Evolutionary conservation across 2,113 vertebrate genomes (phyloP), one percentile per base, ranked within the genome.

Genomic region (Aspidoscelis tigris): DNA sequence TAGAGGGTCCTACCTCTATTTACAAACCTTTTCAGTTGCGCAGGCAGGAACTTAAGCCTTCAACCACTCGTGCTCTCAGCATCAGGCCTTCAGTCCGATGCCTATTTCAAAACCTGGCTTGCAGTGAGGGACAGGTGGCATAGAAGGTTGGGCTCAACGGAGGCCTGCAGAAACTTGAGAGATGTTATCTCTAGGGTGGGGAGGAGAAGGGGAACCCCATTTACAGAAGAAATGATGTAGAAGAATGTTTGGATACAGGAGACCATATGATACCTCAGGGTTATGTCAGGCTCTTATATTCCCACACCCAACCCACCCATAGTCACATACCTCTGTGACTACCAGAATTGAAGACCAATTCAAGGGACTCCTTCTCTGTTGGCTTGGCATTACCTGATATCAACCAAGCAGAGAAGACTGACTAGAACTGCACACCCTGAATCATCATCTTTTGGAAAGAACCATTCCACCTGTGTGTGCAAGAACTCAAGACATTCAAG

Each of bases 371-470:
- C 11, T 71, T 14, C 66, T 6, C 18, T 70, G 43, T 18, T 39
- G n/a, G 33, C 44, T 33, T 68, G 24, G 22, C 7, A 39, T 47
- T 55, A 14, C 50, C 39, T 39, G 12, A n/a, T n/a, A 44, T 50
- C 44, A 55, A 75, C 26, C 2, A 76, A 53, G 26, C 14, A 4
- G 53, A 22, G 69, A 47, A 2, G 24, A 64, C 41, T 21, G 26
- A 11, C 53, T 20, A 78, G 41, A 71, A 50, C 5, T 3, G 18
- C 43, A 22, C 14, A 5, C 21, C 53, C 33, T 68, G 61, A 80
- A 80, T 33, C 43, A 66, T 11, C 41, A 39, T 53, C 43, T 64
- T 61, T 81, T 72, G 66, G 53, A 77, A 84, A 78, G 26, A 64
- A 43, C 22, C 43, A 44, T 73, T 78, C n/a, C 83, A 33, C 6